Evolutionary conservation across 2,797 vertebrate species (phyloP), one percentile per base, ranked within the genome.

Genomic region (Chaenodraco wilsoni): DNA sequence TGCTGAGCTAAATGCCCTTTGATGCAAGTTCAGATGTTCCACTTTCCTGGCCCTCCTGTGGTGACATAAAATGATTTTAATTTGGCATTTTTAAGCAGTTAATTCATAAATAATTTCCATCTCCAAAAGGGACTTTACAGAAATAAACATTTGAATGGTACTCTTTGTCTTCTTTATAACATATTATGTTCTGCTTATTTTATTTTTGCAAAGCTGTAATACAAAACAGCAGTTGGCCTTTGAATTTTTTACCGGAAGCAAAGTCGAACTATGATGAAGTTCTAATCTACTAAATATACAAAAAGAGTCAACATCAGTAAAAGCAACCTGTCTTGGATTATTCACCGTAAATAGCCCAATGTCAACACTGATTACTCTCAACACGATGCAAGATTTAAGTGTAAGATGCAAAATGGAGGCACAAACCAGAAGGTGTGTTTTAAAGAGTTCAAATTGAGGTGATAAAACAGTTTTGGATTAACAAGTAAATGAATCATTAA

Each of bases 41-140:
- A 74, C 52, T 79, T 76, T 64, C 33, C 79, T 63, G 56, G 46
- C 62, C 44, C 72, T 72, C 70, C 64, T 50, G 72, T 23, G 10
- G 72, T 49, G 76, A 58, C 60, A 80, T 73, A 57, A 68, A 78
- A 51, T 14, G 52, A 65, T 72, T 67, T 82, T 67, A 74, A 9
- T 73, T 37, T 37, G 65, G 45, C 45, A 73, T 87, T 77, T 75
- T 60, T 76, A 58, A 74, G 50, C 61, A 81, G 68, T 80, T 86
- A 74, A 83, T 86, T 84, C 75, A 83, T 81, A 87, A 87, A 83
- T 74, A 83, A 77, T 70, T 70, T 21, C 62, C 57, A 46, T 52
- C 40, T 61, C 81, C 61, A 79, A 19, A 55, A 57, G 60, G 33
- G 71, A 76, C 57, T 37, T 57, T 65, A 70, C 62, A 81, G 51